phyloP scores from a whole-genome alignment of 2,113 vertebrate genomes.

The rabbit (Oryctolagus cuniculus) region mOryCun1.1 NC_091445.1:30520001-30520500 shows the following conservation, averaged over 20 bases:
- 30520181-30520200: conserved; percentile 76
- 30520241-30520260: conserved; percentile 70
- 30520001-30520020: conserved; percentile 50
- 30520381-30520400: conserved; percentile 55
- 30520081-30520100: conserved; percentile 71
- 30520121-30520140: conserved; percentile 54
- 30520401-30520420: conserved; percentile 49
- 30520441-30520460: conserved; percentile 5
- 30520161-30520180: conserved; percentile 74
- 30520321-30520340: conserved; percentile 53
- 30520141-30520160: conserved; percentile 72
- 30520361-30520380: conserved; percentile 57
- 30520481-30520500: conserved; percentile 52
- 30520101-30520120: not conserved
- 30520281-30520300: conserved; percentile 61
- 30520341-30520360: conserved; percentile 68
- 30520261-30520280: conserved; percentile 64
- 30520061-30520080: conserved; percentile 58
- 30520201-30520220: conserved; percentile 73
- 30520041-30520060: conserved; percentile 61
- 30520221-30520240: conserved; percentile 51
- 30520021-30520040: conserved; percentile 70
- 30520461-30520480: not conserved
- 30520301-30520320: conserved; percentile 54
- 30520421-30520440: conserved; percentile 40